phyloP scores from a whole-genome alignment of 2,888 invertebrate species.

The Oxyteleia sp. region DNA sequence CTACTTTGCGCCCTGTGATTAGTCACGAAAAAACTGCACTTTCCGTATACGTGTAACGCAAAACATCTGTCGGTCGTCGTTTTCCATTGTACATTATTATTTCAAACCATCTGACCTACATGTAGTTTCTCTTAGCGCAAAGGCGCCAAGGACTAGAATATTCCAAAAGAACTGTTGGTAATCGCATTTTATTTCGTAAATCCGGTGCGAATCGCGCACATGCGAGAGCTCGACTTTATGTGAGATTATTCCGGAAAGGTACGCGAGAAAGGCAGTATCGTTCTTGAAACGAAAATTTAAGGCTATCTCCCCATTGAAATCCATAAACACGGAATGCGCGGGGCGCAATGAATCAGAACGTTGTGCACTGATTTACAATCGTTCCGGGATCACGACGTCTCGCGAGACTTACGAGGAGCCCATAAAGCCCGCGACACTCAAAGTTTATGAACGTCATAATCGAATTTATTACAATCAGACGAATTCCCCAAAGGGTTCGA shows the following conservation, averaged over 20 bases:
- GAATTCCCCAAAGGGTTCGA: conserved; percentile 62
- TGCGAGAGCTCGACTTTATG: conserved; percentile 54
- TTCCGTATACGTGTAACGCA: too few species aligned
- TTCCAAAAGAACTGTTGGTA: conserved; percentile 47
- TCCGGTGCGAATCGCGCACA: conserved; percentile 52
- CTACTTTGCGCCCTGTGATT: too few species aligned
- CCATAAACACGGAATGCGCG: conserved; percentile 74
- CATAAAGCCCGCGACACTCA: conserved; percentile 77
- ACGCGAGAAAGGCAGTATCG: conserved; percentile 73
- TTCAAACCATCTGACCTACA: too few species aligned
- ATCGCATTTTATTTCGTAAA: conserved; percentile 60
- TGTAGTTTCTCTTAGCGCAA: too few species aligned
- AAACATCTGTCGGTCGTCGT: too few species aligned
- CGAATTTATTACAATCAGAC: conserved; percentile 82
- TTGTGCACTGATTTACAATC: conserved; percentile 81
- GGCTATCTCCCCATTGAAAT: conserved; percentile 72
- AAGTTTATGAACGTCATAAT: conserved; percentile 83
- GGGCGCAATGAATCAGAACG: conserved; percentile 74
- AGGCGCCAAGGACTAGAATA: too few species aligned
- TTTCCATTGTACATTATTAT: too few species aligned
- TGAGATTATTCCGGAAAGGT: conserved; percentile 53
- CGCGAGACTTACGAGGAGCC: conserved; percentile 75
- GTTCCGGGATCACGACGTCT: conserved; percentile 78
- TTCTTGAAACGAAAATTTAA: conserved; percentile 73
- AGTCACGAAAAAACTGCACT: too few species aligned